Percentiles rank a stretch among this genome's conserved stretches.
Conservation (phyloP, 2,797 vertebrate genomes). For the Thaleichthys pacificus region DNA sequence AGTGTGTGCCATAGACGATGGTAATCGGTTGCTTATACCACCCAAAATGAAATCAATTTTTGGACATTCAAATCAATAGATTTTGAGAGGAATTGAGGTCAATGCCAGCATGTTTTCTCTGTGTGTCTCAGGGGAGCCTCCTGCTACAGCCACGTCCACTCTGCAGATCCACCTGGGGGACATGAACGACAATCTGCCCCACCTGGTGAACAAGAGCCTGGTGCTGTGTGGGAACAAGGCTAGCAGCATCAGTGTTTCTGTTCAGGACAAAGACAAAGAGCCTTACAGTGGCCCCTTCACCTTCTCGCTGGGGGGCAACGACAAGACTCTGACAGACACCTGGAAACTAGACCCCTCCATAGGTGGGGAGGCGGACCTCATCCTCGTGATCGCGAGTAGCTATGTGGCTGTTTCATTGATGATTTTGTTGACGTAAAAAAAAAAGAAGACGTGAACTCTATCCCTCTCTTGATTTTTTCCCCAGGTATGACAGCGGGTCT, state of each 20-base stretch:
- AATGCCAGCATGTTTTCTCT: too few relatives aligned
- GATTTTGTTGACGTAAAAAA: too few relatives aligned
- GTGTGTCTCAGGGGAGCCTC: constrained; percentile 71
- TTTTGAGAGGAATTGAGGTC: too few relatives aligned
- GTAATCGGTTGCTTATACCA: constrained; percentile 55
- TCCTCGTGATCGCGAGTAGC: neutral
- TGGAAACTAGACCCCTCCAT: constrained; percentile 74
- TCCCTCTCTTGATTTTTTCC: constrained; percentile 9
- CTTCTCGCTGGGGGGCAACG: constrained; percentile 61
- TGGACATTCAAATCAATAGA: too few relatives aligned
- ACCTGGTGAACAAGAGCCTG: constrained; percentile 40
- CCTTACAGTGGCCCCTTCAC: constrained; percentile 74
- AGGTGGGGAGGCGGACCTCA: constrained; percentile 61
- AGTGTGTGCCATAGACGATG: constrained; percentile 71
- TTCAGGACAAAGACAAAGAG: constrained; percentile 54
- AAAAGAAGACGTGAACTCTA: neutral
- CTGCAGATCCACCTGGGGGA: constrained; percentile 74
- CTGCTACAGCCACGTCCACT: constrained; percentile 70
- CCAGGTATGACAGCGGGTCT: constrained; percentile 72
- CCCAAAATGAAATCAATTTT: neutral
- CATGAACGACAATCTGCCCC: constrained; percentile 73
- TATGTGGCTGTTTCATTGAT: neutral
- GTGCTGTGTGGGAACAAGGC: constrained; percentile 67
- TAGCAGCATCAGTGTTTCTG: constrained; percentile 53
- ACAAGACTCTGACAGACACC: constrained; percentile 22